Evolutionary conservation across 2,797 vertebrate genomes (phyloP).

Genomic region (Pipistrellus pipistrellus): DNA sequence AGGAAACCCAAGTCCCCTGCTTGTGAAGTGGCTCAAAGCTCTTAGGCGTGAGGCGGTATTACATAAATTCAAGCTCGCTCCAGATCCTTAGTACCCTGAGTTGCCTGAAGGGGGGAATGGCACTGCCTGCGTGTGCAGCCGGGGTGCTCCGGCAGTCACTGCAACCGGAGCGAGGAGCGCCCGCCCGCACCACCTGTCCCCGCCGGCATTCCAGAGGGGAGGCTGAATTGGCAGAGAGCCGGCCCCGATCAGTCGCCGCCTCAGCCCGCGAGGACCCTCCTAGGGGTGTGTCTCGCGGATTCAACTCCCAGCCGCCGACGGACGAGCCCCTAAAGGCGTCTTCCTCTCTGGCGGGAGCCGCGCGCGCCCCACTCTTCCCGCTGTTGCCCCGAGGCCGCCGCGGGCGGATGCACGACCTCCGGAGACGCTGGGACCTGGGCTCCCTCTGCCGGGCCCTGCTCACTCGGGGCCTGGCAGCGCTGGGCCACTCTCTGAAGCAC

Average conservation of each 20-base stretch:
- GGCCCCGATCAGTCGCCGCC: conserved; percentile 67
- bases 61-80: conserved; percentile 81
- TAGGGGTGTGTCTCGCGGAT: conserved; percentile 83
- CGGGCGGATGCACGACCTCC: conserved; percentile 80
- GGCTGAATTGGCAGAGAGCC: conserved; percentile 76
- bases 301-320: conserved; percentile 71
- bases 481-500: conserved; percentile 81
- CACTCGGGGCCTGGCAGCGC: conserved; percentile 80
- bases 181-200: conserved; percentile 83
- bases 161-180: conserved; percentile 78
- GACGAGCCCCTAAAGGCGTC: conserved; percentile 77
- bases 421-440: conserved; percentile 83
- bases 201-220: conserved; percentile 83
- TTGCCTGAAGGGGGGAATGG: conserved; percentile 84
- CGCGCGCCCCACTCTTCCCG: conserved; percentile 71
- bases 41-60: conserved; percentile 76
- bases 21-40: conserved; percentile 70
- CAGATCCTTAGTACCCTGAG: conserved; percentile 82
- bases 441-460: conserved; percentile 82
- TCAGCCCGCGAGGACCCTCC: conserved; percentile 74
- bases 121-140: conserved; percentile 77
- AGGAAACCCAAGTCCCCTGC: conserved; percentile 66
- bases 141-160: conserved; percentile 66
- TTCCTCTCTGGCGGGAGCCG: conserved; percentile 76
- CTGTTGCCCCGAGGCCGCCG: conserved; percentile 78